Evolutionary conservation across 2,113 vertebrate species (phyloP).

Genomic region (Craseonycteris thonglongyai): DNA sequence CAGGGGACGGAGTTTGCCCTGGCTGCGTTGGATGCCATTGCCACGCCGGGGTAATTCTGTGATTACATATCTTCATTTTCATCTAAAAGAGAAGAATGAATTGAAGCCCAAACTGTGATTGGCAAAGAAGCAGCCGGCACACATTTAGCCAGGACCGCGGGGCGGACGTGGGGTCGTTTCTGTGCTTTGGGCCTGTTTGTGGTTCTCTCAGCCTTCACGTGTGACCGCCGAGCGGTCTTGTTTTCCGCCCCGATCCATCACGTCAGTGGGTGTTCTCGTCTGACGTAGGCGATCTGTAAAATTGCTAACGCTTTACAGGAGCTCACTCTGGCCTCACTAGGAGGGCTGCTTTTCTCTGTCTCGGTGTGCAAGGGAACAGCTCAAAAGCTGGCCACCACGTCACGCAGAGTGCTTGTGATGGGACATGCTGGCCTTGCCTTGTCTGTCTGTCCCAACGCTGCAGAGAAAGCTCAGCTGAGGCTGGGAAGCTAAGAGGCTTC

Average conservation of each 20-base stretch:
- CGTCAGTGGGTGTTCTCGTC: neutral
- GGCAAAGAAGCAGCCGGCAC: neutral
- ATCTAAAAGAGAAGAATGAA: neutral
- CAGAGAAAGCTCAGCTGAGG: neutral
- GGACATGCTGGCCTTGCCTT: fast-evolving
- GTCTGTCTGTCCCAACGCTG: neutral
- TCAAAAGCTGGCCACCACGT: neutral
- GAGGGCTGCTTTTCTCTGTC: neutral
- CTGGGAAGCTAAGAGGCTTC: neutral
- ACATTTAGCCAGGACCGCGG: neutral
- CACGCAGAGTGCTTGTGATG: fast-evolving
- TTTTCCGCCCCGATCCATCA: neutral
- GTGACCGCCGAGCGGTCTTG: neutral
- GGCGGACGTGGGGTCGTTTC: fast-evolving
- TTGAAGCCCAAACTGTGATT: neutral
- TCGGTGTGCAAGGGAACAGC: neutral
- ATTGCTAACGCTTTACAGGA: neutral
- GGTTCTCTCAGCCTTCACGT: neutral
- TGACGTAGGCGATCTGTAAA: neutral
- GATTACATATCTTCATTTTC: neutral
- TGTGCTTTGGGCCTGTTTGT: neutral
- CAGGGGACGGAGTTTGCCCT: neutral
- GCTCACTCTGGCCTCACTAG: fast-evolving
- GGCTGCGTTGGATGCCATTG: no score
- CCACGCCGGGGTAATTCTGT: neutral